Conservation (phyloP, 2,888 invertebrate genomes). For the Bombylius major region DNA sequence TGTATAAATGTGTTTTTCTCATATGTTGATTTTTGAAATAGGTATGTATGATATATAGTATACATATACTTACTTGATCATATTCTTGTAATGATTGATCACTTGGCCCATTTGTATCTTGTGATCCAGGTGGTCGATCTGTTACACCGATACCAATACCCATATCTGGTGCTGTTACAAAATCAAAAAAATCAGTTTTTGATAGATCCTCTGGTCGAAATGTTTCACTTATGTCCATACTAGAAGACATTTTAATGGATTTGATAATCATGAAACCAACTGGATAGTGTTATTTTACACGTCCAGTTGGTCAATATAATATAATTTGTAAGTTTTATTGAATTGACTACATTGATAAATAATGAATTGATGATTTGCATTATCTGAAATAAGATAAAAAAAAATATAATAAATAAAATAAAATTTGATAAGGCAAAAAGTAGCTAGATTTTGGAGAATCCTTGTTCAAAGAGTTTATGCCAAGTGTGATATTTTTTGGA, state of each 20-base stretch:
- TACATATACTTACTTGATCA: slow-evolving; percentile 28
- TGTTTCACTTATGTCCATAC: slow-evolving; percentile 75
- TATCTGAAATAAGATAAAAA: slow-evolving; percentile 12
- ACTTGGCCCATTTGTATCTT: slow-evolving; percentile 19
- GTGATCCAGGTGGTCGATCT: slow-evolving; percentile 21
- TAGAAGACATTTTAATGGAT: slow-evolving; percentile 28
- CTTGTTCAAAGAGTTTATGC: no score
- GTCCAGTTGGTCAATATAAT: slow-evolving; percentile 1
- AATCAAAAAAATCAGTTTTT: slow-evolving; percentile 81
- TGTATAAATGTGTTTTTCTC: no score
- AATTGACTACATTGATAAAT: not conserved
- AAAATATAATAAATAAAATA: slow-evolving; percentile 8
- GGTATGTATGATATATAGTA: no score
- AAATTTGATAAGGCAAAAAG: no score
- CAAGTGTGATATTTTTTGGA: no score
- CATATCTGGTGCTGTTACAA: slow-evolving; percentile 69
- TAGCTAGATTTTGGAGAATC: no score
- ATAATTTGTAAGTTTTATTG: no score
- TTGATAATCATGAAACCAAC: slow-evolving; percentile 29
- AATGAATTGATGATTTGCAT: slow-evolving; percentile 18
- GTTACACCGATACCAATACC: slow-evolving; percentile 33
- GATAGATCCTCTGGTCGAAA: slow-evolving; percentile 68
- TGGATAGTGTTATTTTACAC: not conserved
- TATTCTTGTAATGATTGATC: slow-evolving; percentile 36
- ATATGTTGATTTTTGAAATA: no score